phyloP scores from a whole-genome alignment of 2,797 vertebrate genomes.

The Sebastes glaucus region DNA sequence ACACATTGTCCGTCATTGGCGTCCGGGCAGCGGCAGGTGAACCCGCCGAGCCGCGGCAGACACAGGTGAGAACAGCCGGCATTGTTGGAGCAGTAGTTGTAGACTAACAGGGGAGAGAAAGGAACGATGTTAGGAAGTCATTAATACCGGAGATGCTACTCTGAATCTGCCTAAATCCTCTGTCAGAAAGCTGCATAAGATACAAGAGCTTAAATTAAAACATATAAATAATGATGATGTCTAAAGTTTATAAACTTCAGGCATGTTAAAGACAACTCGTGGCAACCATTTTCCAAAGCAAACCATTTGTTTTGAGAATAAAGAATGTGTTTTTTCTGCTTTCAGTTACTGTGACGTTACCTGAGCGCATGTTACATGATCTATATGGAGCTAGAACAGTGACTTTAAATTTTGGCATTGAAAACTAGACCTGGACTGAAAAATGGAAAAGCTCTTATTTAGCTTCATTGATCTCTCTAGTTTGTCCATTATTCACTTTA shows the following conservation, averaged over 20 bases:
- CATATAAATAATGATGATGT: neutral
- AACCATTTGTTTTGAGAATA: too few relatives aligned
- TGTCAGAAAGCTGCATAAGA: neutral
- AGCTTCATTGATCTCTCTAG: neutral
- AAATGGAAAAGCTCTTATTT: neutral
- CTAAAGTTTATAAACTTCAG: neutral
- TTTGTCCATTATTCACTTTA: neutral
- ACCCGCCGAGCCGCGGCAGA: conserved; percentile 88
- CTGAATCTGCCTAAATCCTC: rapidly evolving
- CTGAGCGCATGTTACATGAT: neutral
- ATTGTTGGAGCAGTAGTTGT: conserved; percentile 90
- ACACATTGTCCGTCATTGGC: conserved; percentile 81
- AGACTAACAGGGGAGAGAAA: conserved; percentile 73
- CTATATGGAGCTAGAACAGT: neutral
- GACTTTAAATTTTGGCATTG: neutral
- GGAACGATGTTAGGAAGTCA: neutral
- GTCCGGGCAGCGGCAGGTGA: conserved; percentile 91
- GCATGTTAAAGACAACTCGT: neutral
- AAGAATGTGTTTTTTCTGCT: neutral
- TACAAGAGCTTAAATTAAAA: neutral
- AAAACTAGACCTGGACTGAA: neutral
- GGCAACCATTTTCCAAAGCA: neutral
- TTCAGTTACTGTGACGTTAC: neutral
- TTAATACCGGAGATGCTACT: neutral
- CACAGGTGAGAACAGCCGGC: conserved; percentile 93